These are phyloP conservation scores for Sebastes hubbsi DNA, from an alignment of 2,797 vertebrate genomes.

Conservation along the genomic window DNA sequence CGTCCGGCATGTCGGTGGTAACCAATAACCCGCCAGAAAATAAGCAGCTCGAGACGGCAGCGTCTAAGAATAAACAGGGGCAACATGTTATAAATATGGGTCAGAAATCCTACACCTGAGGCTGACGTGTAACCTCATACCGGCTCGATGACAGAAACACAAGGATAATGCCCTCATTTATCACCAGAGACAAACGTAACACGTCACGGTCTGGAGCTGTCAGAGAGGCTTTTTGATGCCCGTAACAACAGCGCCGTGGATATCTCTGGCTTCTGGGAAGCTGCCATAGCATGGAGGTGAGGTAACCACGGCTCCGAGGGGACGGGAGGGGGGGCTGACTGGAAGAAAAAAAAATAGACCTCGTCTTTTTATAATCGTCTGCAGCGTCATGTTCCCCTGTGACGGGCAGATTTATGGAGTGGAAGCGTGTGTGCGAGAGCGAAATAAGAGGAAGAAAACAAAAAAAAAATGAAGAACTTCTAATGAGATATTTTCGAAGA, in stretches of 20 bases:
- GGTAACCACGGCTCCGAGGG: conserved; percentile 33
- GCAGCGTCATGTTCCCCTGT: conserved; percentile 70
- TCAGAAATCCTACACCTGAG: conserved; percentile 67
- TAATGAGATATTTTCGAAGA: conserved; percentile 20
- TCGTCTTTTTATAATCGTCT: conserved; percentile 68
- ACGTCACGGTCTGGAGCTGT: conserved; percentile 55
- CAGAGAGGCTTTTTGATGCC: conserved; percentile 14
- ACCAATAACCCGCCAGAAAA: conserved; percentile 53
- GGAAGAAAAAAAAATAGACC: conserved; percentile 40
- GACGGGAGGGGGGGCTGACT: not conserved
- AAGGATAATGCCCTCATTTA: conserved; percentile 57
- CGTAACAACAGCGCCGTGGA: conserved; percentile 43
- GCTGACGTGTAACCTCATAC: conserved; percentile 32
- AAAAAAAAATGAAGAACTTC: conserved; percentile 2
- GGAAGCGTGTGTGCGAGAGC: conserved; percentile 1
- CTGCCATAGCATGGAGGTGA: conserved; percentile 63
- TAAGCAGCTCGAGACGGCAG: conserved; percentile 24
- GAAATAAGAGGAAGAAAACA: conserved; percentile 2
- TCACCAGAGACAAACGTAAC: conserved; percentile 54
- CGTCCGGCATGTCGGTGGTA: conserved; percentile 63
- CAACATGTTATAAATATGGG: conserved; percentile 64
- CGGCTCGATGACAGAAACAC: conserved; percentile 50
- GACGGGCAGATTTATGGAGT: conserved; percentile 30
- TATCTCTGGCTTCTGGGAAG: conserved; percentile 45
- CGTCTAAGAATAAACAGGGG: conserved; percentile 60